phyloP scores from a whole-genome alignment of 2,888 invertebrate genomes.

The Volucella inflata region DNA sequence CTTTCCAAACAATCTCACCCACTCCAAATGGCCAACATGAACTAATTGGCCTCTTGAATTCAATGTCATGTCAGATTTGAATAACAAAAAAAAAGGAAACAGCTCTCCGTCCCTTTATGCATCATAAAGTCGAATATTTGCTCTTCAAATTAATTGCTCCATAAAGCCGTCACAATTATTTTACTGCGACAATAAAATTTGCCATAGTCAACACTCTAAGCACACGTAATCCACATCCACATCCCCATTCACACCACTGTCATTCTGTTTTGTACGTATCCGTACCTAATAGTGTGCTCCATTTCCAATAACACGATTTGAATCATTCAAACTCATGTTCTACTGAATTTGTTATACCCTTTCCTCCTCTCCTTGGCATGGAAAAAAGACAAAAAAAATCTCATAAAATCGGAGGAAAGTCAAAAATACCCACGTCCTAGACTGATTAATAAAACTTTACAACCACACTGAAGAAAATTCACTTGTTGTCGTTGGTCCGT shows the following conservation, averaged over 20 bases:
- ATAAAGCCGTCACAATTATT: constrained; percentile 58
- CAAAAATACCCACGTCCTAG: constrained; percentile 48
- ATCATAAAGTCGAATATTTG: constrained; percentile 31
- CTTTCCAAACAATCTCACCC: no score
- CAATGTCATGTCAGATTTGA: constrained; percentile 35
- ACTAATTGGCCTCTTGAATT: constrained; percentile 1
- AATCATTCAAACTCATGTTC: constrained; percentile 41
- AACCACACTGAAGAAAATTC: background rate
- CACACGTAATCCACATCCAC: constrained; percentile 33
- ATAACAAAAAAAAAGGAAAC: constrained; percentile 8
- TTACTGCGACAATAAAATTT: constrained; percentile 54
- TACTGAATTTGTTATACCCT: background rate
- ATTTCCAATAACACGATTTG: constrained; percentile 29
- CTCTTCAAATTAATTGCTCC: constrained; percentile 50
- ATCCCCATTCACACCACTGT: background rate
- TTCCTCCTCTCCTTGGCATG: background rate
- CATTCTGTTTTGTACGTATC: background rate
- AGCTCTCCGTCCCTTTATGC: background rate
- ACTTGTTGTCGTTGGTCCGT: background rate
- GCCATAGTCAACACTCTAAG: constrained; percentile 31
- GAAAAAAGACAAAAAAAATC: constrained; percentile 19
- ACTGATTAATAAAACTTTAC: constrained; percentile 43
- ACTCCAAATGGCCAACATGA: no score
- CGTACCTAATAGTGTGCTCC: background rate
- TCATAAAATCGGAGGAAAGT: constrained; percentile 29